These are phyloP conservation scores for Halcyon badia DNA, from an alignment of 2,797 vertebrate species.

Conservation along the genomic window DNA sequence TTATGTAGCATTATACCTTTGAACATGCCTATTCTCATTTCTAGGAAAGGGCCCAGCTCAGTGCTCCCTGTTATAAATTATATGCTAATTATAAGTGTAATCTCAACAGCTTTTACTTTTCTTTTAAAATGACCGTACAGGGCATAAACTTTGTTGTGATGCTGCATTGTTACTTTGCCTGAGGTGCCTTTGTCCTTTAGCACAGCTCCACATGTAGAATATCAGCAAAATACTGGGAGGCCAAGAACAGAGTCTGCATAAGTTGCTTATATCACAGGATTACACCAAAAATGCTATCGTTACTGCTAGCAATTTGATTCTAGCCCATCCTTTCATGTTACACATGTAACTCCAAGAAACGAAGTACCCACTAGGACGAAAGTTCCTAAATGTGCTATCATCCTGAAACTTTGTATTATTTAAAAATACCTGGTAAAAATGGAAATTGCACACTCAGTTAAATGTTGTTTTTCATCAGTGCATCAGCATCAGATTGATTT, in stretches of 20 bases:
- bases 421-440: constrained; percentile 37
- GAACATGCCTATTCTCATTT: constrained; percentile 42
- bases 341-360: constrained; percentile 16
- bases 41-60: constrained; percentile 49
- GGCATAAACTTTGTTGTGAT: constrained; percentile 66
- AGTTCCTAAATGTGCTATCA: neutral
- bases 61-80: constrained; percentile 45
- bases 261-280: constrained; percentile 49
- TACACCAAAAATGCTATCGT: neutral
- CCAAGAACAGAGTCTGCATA: constrained; percentile 14
- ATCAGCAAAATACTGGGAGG: constrained; percentile 52
- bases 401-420: neutral
- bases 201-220: neutral
- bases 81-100: constrained; percentile 65
- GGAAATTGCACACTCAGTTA: constrained; percentile 19
- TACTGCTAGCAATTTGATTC: constrained; percentile 51
- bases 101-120: constrained; percentile 55
- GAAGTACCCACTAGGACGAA: constrained; percentile 1
- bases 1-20: constrained; percentile 64
- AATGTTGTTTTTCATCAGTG: neutral
- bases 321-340: neutral
- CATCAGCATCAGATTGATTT: neutral
- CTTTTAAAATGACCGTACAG: constrained; percentile 16
- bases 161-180: constrained; percentile 1
- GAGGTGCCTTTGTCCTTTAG: constrained; percentile 62